Conservation (phyloP, 2,888 invertebrate genomes). For the Perizoma flavofasciatum region DNA sequence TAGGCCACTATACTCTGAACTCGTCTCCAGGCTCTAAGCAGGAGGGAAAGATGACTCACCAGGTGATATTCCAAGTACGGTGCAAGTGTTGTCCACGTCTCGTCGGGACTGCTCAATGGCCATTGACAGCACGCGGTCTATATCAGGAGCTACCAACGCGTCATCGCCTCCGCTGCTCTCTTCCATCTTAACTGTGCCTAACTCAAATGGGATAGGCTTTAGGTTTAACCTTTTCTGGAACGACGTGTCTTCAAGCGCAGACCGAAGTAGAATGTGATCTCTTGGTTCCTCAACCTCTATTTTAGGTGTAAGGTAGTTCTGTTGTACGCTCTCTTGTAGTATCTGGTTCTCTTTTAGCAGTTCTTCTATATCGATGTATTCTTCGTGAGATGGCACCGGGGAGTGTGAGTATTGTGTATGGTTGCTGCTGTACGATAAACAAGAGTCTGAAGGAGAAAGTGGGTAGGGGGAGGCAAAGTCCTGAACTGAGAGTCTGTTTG, state of each 20-base stretch:
- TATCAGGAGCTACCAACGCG: constrained; percentile 87
- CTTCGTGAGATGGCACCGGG: constrained; percentile 84
- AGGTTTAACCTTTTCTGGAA: constrained; percentile 93
- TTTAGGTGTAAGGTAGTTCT: constrained; percentile 78
- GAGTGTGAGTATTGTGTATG: constrained; percentile 79
- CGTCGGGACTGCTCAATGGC: constrained; percentile 94
- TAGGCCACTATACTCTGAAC: too few species aligned
- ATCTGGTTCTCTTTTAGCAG: constrained; percentile 83
- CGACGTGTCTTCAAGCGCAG: constrained; percentile 92
- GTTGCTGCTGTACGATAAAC: constrained; percentile 78
- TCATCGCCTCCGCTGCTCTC: constrained; percentile 85
- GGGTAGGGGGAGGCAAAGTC: constrained; percentile 80
- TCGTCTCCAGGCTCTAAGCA: too few species aligned
- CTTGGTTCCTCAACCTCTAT: constrained; percentile 83
- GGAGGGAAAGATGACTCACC: constrained; percentile 84
- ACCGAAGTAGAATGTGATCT: constrained; percentile 90
- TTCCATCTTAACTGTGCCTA: constrained; percentile 87
- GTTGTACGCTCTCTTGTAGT: constrained; percentile 75
- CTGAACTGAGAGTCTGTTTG: constrained; percentile 78
- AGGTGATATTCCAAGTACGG: constrained; percentile 93
- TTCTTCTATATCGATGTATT: constrained; percentile 85
- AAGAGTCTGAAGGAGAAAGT: constrained; percentile 84
- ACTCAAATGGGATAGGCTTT: constrained; percentile 88
- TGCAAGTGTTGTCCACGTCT: constrained; percentile 93
- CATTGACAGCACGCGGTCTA: constrained; percentile 92